These are phyloP conservation scores for Malacosoma neustria DNA, from an alignment of 2,888 invertebrate genomes.

Conservation along the genomic window DNA sequence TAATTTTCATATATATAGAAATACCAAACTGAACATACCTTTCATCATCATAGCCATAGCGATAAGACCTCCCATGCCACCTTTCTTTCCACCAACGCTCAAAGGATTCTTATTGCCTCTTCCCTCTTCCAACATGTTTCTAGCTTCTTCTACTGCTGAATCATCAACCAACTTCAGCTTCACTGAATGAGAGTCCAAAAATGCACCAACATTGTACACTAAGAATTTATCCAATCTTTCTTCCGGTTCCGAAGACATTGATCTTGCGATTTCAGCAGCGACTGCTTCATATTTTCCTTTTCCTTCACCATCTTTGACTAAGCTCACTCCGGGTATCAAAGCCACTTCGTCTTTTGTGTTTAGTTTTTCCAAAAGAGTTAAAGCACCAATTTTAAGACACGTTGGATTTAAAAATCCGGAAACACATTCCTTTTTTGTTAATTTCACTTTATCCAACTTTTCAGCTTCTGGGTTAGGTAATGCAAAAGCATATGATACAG, in stretches of 20 bases:
- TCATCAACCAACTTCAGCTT: conserved; percentile 80
- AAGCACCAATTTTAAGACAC: conserved; percentile 61
- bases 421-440: conserved; percentile 45
- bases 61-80: conserved; percentile 63
- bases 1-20: no score
- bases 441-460: conserved; percentile 17
- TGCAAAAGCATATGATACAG: conserved; percentile 24
- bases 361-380: conserved; percentile 52
- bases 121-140: conserved; percentile 54
- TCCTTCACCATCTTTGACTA: conserved; percentile 78
- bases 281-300: conserved; percentile 70
- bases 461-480: conserved; percentile 31
- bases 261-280: conserved; percentile 79
- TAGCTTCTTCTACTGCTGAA: conserved; percentile 68
- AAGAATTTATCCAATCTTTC: conserved; percentile 82
- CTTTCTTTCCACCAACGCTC: conserved; percentile 40
- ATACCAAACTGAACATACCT: conserved; percentile 59
- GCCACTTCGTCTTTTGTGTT: conserved; percentile 54
- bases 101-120: conserved; percentile 42
- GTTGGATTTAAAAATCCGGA: conserved; percentile 56
- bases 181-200: conserved; percentile 80
- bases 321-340: conserved; percentile 72
- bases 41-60: conserved; percentile 78
- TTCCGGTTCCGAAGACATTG: conserved; percentile 81
- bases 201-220: conserved; percentile 78